Percentiles rank a stretch among this genome's conserved stretches.
phyloP scores from a whole-genome alignment of 2,113 vertebrate genomes.

The Lepus timidus region DNA sequence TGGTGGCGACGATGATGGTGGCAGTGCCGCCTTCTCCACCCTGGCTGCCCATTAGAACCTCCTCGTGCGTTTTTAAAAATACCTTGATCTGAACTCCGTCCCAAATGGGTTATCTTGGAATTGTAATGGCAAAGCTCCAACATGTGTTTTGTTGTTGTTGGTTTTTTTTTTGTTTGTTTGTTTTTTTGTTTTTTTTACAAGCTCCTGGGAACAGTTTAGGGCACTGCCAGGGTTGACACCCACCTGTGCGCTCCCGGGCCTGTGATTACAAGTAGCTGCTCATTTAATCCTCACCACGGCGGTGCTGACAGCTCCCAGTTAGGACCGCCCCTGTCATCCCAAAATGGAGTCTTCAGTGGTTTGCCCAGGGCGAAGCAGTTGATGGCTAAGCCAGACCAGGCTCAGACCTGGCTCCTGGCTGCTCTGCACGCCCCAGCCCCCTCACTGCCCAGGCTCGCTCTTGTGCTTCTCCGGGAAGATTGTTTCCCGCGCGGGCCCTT shows the following conservation, averaged over 20 bases:
- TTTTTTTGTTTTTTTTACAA: neutral
- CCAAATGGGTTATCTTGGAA: slow-evolving; percentile 47
- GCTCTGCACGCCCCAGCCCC: neutral
- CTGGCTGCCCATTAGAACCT: neutral
- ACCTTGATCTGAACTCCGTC: neutral
- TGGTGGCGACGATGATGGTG: accelerated
- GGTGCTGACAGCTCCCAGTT: neutral
- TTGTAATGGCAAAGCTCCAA: neutral
- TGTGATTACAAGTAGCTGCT: slow-evolving; percentile 57
- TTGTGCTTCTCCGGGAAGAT: neutral
- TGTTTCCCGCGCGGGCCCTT: neutral
- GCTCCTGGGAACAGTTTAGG: slow-evolving; percentile 10
- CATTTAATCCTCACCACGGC: neutral
- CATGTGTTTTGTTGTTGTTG: neutral
- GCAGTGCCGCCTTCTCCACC: neutral
- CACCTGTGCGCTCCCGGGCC: neutral
- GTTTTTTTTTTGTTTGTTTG: neutral
- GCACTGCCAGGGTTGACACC: neutral
- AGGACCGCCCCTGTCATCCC: neutral
- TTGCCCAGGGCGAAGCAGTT: neutral
- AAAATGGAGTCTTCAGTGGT: neutral
- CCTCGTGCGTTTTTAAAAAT: neutral
- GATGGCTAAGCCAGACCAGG: neutral
- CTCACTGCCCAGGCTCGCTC: neutral
- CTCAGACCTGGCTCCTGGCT: neutral